Base-by-base conservation (phyloP, 2,113 vertebrate species). In the Albula glossodonta region DNA sequence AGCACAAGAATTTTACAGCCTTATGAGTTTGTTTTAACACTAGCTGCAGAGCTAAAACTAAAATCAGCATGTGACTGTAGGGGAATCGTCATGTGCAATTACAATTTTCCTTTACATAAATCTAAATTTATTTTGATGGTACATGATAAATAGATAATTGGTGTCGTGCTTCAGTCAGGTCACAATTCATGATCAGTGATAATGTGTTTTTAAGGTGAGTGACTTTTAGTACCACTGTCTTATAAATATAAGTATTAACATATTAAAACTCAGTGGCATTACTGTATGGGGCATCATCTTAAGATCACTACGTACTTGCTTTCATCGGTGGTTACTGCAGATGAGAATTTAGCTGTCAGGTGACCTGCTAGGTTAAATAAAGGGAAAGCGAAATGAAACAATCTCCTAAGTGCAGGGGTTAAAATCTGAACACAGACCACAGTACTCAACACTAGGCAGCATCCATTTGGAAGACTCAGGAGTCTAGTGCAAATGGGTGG, bases 1-100 rank as follows among this genome's bases (percentile, higher is more conserved):
- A 52, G 25, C 2, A 41, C 31, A 15, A 50, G 53, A 86, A 53
- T 51, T 86, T 22, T n/a, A 2, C 12, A 10, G 9, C 11, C 3
- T 51, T 83, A 57, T 53, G 25, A 25, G 52, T 83, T 83, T 74
- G 70, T 74, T 74, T n/a, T 74, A 25, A 22, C 70, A 74, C 17
- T 74, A n/a, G n/a, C 48, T 10, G 11, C 49, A n/a, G 15, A 80
- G 48, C 50, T 80, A 17, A 80, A 80, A 50, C 78, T n/a, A 7
- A 7, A 31, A 9, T 74, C 60, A 10, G 22, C 9, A 0, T 31
- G n/a, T 74, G 70, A 74, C 70, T 9, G n/a, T n/a, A 74, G 70
- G 10, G 31, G 70, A 74, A 74, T n/a, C 70, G 10, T 22, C 10
- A n/a, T 74, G 22, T 22, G 31, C 70, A 8, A n/a, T 74, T 22